These are phyloP conservation scores for Apis florea DNA, from an alignment of 1,140 invertebrate genomes.

Conservation along the genomic window DNA sequence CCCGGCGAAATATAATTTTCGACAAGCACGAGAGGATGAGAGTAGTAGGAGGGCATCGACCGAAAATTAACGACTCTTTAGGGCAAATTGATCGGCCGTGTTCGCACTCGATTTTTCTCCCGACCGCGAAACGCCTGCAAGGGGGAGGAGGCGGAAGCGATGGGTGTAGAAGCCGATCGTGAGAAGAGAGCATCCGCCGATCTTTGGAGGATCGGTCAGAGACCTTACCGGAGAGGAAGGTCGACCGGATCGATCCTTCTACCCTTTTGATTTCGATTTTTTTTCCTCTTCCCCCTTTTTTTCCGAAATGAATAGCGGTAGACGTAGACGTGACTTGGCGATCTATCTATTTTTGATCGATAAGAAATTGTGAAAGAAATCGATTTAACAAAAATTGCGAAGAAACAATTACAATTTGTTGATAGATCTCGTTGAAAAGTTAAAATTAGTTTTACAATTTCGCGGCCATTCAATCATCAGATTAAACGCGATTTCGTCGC, in stretches of 20 bases:
- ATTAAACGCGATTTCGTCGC: no score
- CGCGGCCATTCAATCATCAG: no score
- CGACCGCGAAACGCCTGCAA: conserved; percentile 26
- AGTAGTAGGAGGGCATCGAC: conserved; percentile 64
- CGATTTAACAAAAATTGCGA: no score
- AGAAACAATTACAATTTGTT: no score
- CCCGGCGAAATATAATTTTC: conserved; percentile 72
- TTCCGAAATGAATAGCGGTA: no score
- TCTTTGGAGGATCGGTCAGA: conserved; percentile 36
- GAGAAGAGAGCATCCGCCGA: conserved; percentile 45
- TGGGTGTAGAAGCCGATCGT: conserved; percentile 36
- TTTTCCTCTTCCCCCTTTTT: background rate
- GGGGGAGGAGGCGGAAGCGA: background rate
- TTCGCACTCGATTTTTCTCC: conserved; percentile 76
- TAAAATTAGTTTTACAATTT: no score
- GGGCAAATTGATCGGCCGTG: conserved; percentile 77
- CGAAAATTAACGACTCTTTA: conserved; percentile 76
- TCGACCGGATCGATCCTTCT: background rate
- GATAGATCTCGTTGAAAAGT: no score
- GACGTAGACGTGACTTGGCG: no score
- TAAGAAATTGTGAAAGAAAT: no score
- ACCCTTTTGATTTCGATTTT: no score
- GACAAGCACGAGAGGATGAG: conserved; percentile 70
- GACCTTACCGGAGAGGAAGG: conserved; percentile 10
- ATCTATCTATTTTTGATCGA: no score